These are phyloP conservation scores for Clivina fossor DNA, from an alignment of 2,888 invertebrate species.

Conservation along the genomic window DNA sequence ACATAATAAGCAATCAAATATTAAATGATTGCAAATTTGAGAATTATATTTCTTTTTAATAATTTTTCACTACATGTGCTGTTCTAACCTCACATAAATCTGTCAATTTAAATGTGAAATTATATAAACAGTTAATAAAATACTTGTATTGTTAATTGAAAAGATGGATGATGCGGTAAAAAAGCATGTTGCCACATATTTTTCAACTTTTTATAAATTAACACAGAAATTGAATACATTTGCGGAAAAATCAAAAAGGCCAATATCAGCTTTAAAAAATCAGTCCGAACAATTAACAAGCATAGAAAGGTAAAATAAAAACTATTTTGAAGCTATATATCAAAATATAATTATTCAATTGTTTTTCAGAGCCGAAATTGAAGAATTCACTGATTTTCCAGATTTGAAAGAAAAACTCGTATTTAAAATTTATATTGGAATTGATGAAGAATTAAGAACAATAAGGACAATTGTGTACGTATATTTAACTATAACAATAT, in stretches of 20 bases:
- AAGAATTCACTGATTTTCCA: slow-evolving; percentile 25
- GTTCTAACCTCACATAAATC: slow-evolving; percentile 4
- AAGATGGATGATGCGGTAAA: slow-evolving; percentile 23
- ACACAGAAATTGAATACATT: slow-evolving; percentile 15
- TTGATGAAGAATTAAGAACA: slow-evolving; percentile 23
- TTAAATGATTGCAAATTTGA: too few relatives aligned
- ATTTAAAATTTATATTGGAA: slow-evolving; percentile 25
- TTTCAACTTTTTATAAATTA: slow-evolving; percentile 22
- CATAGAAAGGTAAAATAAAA: slow-evolving; percentile 18
- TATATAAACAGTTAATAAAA: neutral
- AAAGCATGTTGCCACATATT: slow-evolving; percentile 18
- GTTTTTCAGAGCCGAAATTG: slow-evolving; percentile 15
- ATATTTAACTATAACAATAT: neutral
- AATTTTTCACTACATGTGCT: neutral
- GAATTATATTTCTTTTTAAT: neutral
- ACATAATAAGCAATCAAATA: too few relatives aligned
- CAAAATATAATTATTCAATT: too few relatives aligned
- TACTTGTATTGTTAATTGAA: neutral
- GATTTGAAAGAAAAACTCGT: slow-evolving; percentile 21
- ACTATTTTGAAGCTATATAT: neutral
- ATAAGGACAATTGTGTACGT: slow-evolving; percentile 21
- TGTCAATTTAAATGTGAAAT: neutral
- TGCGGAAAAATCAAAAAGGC: slow-evolving; percentile 17
- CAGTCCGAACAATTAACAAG: slow-evolving; percentile 17
- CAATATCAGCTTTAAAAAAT: slow-evolving; percentile 18